Percentiles rank a stretch among this genome's conserved stretches.
Evolutionary conservation across 2,113 vertebrate species (phyloP).

Genomic region (Saccopteryx bilineata): DNA sequence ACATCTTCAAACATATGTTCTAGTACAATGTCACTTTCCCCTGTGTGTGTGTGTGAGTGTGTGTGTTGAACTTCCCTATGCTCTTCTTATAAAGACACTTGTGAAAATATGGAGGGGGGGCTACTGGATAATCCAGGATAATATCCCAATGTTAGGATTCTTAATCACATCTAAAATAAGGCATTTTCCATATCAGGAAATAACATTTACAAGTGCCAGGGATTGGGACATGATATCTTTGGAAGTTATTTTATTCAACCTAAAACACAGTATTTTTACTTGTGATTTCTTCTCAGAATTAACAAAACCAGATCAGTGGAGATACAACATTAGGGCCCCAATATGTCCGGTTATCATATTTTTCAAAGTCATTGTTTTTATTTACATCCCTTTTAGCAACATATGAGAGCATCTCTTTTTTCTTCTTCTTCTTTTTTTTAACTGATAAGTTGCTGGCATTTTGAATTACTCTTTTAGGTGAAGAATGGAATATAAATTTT

Average conservation of each 20-base stretch:
- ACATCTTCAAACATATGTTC: background rate
- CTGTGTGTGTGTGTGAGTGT: fast-evolving
- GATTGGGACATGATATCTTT: too few species aligned
- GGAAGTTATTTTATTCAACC: background rate
- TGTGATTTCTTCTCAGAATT: background rate
- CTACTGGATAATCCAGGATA: background rate
- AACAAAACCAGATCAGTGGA: background rate
- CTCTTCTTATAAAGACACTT: background rate
- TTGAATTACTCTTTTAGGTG: background rate
- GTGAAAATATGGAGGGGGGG: fast-evolving
- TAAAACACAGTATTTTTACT: background rate
- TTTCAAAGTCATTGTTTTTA: background rate
- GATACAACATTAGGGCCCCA: background rate
- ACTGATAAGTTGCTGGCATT: background rate
- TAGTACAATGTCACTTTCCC: background rate
- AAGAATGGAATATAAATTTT: background rate
- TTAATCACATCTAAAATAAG: background rate
- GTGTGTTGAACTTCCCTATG: background rate
- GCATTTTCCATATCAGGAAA: background rate
- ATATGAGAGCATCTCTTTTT: background rate
- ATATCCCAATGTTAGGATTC: background rate
- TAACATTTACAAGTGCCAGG: background rate
- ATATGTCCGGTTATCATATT: background rate
- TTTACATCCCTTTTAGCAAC: background rate
- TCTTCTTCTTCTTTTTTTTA: background rate